Conservation (phyloP, 1,140 invertebrate genomes). For the Penaeus vannamei region DNA sequence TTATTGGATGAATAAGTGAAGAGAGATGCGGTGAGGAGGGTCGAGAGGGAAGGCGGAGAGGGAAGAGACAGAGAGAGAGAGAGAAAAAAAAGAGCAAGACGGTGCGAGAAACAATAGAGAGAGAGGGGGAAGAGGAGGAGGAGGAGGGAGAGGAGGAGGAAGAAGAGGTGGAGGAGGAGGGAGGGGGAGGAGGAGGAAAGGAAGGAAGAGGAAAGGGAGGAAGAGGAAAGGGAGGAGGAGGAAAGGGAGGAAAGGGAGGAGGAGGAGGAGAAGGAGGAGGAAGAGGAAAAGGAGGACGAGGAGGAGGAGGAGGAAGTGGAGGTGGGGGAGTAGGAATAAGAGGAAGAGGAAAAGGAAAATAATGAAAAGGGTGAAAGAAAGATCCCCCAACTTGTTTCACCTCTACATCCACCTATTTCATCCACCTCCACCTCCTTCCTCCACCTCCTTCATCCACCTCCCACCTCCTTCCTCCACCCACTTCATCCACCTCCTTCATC, state of each 20-base stretch:
- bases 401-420: too few species aligned
- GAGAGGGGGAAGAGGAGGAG: neutral
- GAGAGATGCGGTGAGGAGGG: too few species aligned
- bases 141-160: neutral
- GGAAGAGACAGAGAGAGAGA: too few species aligned
- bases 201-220: neutral
- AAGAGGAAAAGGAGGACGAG: neutral
- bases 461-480: too few species aligned
- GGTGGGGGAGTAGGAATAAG: neutral
- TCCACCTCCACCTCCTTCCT: too few species aligned
- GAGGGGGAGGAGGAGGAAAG: neutral
- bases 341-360: neutral
- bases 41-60: too few species aligned
- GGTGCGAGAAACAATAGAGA: neutral
- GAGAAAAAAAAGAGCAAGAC: too few species aligned
- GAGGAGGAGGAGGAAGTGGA: neutral
- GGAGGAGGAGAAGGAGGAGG: conserved; percentile 7
- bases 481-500: too few species aligned
- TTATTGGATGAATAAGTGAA: too few species aligned
- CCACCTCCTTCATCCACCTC: too few species aligned
- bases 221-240: neutral
- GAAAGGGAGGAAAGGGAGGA: neutral
- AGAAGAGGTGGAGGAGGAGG: neutral
- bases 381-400: too few species aligned
- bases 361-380: too few species aligned